Evolutionary conservation across 2,888 invertebrate species (phyloP).

Genomic region (Pyralis farinalis): DNA sequence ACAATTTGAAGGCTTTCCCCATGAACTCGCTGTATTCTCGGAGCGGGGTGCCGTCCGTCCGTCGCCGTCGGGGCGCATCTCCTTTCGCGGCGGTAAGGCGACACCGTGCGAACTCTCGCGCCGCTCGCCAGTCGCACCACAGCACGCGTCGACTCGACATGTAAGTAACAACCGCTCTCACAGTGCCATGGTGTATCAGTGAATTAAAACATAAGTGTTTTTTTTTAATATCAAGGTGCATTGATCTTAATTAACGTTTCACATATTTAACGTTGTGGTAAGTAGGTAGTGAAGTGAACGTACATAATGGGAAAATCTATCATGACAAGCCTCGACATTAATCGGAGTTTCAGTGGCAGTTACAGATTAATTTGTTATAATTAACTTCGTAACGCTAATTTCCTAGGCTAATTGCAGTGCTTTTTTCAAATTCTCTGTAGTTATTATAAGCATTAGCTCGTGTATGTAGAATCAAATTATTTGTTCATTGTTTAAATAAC

Average conservation of each 20-base stretch:
- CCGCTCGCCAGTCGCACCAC: slow-evolving; percentile 74
- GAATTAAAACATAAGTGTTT: slow-evolving; percentile 46
- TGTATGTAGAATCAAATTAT: not conserved
- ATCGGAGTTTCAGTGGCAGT: slow-evolving; percentile 10
- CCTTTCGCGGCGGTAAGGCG: slow-evolving; percentile 79
- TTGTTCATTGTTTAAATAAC: not conserved
- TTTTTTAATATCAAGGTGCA: slow-evolving; percentile 44
- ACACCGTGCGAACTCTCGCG: slow-evolving; percentile 60
- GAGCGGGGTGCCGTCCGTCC: slow-evolving; percentile 55
- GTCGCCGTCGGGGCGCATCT: slow-evolving; percentile 48
- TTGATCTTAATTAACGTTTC: slow-evolving; percentile 37
- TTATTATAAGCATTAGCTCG: not conserved
- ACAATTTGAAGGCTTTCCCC: slow-evolving; percentile 35
- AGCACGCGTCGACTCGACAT: slow-evolving; percentile 81
- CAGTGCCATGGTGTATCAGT: slow-evolving; percentile 61
- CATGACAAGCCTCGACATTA: slow-evolving; percentile 4
- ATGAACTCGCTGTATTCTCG: slow-evolving; percentile 45
- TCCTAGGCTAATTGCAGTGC: not conserved
- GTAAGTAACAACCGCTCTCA: slow-evolving; percentile 65
- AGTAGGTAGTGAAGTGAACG: slow-evolving; percentile 56
- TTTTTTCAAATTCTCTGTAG: too few relatives aligned
- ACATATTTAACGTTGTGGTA: slow-evolving; percentile 33
- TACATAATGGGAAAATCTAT: slow-evolving; percentile 1
- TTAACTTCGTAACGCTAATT: not conserved
- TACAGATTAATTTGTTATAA: slow-evolving; percentile 1